phyloP scores from a whole-genome alignment of 2,888 invertebrate genomes.

The Trypoxylon attenuatum region DNA sequence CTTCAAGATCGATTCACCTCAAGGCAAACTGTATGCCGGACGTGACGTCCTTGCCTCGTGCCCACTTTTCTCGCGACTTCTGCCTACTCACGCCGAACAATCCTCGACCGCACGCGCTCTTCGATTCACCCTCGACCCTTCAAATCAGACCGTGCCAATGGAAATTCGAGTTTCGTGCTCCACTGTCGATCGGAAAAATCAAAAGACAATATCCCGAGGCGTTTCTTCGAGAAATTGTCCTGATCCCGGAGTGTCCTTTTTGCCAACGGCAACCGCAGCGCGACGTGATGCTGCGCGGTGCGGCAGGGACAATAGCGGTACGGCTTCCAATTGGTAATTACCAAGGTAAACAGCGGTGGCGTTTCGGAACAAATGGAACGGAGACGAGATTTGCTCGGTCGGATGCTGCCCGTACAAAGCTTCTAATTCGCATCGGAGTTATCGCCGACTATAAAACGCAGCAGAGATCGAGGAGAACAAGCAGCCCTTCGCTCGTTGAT shows the following conservation, averaged over 20 bases:
- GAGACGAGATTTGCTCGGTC: background rate
- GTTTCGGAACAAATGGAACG: no score
- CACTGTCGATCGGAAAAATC: background rate
- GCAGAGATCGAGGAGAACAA: background rate
- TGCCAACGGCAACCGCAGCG: no score
- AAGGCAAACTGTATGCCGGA: constrained; percentile 50
- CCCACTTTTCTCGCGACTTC: constrained; percentile 31
- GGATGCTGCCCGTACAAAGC: background rate
- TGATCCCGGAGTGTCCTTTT: no score
- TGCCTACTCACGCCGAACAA: no score
- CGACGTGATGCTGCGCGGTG: no score
- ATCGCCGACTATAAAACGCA: background rate
- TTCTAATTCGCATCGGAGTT: background rate
- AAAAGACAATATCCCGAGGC: constrained; percentile 19
- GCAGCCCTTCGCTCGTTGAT: no score
- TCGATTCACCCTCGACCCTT: background rate
- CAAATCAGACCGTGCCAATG: constrained; percentile 3
- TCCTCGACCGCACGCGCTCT: background rate
- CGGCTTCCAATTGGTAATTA: background rate
- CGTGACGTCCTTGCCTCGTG: constrained; percentile 47
- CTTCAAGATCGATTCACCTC: constrained; percentile 50
- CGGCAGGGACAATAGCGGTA: no score
- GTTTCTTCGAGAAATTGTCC: background rate
- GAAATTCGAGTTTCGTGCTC: constrained; percentile 14
- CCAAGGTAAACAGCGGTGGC: background rate